These are phyloP conservation scores for Mormyrops boulengeri DNA, from an alignment of 2,797 vertebrate genomes.

Conservation along the genomic window DNA sequence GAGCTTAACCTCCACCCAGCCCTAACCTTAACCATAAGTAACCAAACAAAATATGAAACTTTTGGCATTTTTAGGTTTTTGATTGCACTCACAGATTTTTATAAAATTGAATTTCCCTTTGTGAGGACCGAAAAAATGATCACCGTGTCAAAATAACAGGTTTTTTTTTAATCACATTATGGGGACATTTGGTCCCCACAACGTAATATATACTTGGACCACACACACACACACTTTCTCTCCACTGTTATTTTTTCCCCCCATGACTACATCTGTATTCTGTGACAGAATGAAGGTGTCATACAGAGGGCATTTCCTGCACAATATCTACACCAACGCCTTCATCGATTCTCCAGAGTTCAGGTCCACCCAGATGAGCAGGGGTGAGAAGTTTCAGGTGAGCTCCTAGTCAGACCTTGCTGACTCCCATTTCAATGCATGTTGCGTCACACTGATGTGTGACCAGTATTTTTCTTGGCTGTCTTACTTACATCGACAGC, in stretches of 20 bases:
- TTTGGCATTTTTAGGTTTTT: not conserved
- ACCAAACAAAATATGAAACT: not conserved
- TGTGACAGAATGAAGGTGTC: conserved; percentile 94
- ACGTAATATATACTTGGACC: not conserved
- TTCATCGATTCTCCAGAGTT: conserved; percentile 99
- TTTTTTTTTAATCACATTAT: too few species aligned
- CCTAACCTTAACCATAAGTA: not conserved
- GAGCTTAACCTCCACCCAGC: not conserved
- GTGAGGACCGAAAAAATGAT: not conserved
- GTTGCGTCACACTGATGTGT: not conserved
- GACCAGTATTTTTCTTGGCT: not conserved
- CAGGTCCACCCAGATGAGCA: conserved; percentile 89
- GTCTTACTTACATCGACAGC: not conserved
- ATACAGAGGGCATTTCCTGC: conserved; percentile 92
- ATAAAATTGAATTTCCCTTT: not conserved
- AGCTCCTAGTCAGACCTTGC: not conserved
- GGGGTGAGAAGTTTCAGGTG: conserved; percentile 97
- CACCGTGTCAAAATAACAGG: not conserved
- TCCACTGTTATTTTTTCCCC: not conserved
- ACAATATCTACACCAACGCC: conserved; percentile 94
- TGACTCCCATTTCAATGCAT: not conserved
- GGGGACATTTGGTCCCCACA: not conserved
- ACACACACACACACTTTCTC: not conserved
- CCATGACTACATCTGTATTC: conserved; percentile 3
- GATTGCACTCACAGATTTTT: not conserved